These are phyloP conservation scores for Pelochelys cantorii DNA, from an alignment of 2,797 vertebrate species.

Conservation along the genomic window DNA sequence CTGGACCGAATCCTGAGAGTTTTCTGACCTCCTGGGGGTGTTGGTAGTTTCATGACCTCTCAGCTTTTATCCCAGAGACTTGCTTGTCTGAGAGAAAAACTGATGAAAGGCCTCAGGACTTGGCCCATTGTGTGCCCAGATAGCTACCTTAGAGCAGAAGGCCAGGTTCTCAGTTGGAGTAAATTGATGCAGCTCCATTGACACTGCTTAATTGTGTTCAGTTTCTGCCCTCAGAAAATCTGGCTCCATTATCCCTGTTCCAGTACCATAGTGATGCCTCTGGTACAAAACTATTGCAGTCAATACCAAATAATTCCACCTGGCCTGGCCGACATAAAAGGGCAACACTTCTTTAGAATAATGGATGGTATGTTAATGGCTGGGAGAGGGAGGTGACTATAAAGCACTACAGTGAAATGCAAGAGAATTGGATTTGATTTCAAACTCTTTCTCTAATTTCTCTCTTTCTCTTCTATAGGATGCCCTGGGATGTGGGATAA, in stretches of 20 bases:
- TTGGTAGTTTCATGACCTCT: neutral
- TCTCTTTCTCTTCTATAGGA: conserved; percentile 69
- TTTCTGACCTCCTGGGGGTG: neutral
- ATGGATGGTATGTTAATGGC: fast-evolving
- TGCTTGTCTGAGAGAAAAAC: neutral
- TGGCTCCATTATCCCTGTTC: neutral
- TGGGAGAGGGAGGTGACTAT: neutral
- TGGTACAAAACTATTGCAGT: neutral
- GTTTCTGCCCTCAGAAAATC: fast-evolving
- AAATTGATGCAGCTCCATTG: neutral
- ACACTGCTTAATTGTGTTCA: neutral
- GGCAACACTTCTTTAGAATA: fast-evolving
- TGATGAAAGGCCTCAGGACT: neutral
- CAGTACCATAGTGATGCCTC: fast-evolving
- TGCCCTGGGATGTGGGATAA: conserved; percentile 98
- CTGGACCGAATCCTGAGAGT: neutral
- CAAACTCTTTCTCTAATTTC: neutral
- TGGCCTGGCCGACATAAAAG: neutral
- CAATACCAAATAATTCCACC: neutral
- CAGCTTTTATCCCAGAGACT: neutral
- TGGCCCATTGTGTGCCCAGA: fast-evolving
- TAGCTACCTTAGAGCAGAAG: fast-evolving
- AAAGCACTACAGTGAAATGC: fast-evolving
- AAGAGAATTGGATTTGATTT: neutral
- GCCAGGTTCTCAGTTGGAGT: neutral